A percentile compares a stretch with the other conserved stretches of the same genome.
These are phyloP conservation scores for Eulithis prunata DNA, from an alignment of 2,888 invertebrate species.

Conservation along the genomic window DNA sequence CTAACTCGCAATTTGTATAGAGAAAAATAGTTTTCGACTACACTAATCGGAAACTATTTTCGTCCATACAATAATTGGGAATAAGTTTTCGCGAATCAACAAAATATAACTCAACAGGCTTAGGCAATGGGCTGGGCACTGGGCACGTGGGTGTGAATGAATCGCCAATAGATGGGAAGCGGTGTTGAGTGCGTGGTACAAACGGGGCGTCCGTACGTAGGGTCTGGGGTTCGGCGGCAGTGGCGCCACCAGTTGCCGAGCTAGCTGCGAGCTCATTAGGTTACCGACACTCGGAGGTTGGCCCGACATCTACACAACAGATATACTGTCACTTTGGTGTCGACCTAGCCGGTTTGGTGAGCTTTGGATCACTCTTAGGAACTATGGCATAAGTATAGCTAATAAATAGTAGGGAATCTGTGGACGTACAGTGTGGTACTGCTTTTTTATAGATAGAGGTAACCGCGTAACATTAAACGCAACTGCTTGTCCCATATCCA, in stretches of 20 bases:
- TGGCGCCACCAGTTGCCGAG: conserved; percentile 85
- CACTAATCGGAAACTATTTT: too few species aligned
- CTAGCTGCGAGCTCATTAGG: conserved; percentile 85
- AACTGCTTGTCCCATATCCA: too few species aligned
- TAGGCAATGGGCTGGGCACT: conserved; percentile 30
- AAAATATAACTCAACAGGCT: too few species aligned
- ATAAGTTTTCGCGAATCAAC: too few species aligned
- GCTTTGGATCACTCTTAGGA: conserved; percentile 18
- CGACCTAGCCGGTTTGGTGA: conserved; percentile 12
- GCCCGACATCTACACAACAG: conserved; percentile 74
- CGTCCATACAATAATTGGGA: too few species aligned
- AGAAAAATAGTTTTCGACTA: too few species aligned
- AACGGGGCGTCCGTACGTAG: conserved; percentile 83
- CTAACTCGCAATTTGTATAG: too few species aligned
- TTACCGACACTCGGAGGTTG: conserved; percentile 65
- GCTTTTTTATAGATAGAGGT: too few species aligned
- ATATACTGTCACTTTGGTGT: conserved; percentile 50
- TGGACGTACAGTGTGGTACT: too few species aligned
- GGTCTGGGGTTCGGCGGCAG: conserved; percentile 79
- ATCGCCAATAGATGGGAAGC: conserved; percentile 76
- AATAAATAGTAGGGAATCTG: too few species aligned
- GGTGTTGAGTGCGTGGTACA: conserved; percentile 84
- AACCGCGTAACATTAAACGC: too few species aligned
- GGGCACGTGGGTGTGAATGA: conserved; percentile 32
- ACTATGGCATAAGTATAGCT: too few species aligned